A percentile compares a stretch with the other conserved stretches of the same genome.
Conservation (phyloP, 2,113 vertebrate species). For the Charadrius vociferus region DNA sequence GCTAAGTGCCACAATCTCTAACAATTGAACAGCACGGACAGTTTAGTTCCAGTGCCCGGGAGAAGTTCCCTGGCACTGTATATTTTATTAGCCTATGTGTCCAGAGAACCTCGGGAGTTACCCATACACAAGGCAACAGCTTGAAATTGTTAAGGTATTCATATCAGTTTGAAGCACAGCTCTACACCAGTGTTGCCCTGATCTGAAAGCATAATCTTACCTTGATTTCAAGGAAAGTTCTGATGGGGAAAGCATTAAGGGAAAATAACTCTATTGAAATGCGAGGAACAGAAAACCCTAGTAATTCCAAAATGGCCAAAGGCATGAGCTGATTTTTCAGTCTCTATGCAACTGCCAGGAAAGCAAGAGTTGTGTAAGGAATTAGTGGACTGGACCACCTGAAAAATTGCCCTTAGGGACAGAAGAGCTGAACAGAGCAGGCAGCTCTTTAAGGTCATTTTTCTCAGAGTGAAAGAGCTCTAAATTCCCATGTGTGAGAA, state of each 20-base stretch:
- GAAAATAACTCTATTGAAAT: not conserved
- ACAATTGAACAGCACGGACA: not conserved
- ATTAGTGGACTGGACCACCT: not conserved
- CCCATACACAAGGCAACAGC: not conserved
- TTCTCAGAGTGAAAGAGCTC: not conserved
- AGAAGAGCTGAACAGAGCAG: not conserved
- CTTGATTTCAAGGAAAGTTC: not conserved
- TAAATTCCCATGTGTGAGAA: not conserved
- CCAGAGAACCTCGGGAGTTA: not conserved
- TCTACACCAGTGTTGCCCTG: not conserved
- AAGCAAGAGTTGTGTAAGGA: not conserved
- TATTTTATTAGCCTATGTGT: not conserved
- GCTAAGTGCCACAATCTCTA: not conserved
- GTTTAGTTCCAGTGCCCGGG: not conserved
- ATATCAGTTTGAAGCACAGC: not conserved
- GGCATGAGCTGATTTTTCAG: not conserved
- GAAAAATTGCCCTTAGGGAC: not conserved
- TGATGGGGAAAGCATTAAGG: not conserved
- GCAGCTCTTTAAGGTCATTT: not conserved
- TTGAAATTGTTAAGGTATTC: not conserved
- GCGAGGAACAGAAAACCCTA: not conserved
- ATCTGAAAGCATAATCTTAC: not conserved
- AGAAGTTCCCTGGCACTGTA: not conserved
- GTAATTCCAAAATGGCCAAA: not conserved
- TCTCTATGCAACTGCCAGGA: not conserved